These are phyloP conservation scores for Carterocephalus palaemon DNA, from an alignment of 2,888 invertebrate genomes.

Conservation along the genomic window DNA sequence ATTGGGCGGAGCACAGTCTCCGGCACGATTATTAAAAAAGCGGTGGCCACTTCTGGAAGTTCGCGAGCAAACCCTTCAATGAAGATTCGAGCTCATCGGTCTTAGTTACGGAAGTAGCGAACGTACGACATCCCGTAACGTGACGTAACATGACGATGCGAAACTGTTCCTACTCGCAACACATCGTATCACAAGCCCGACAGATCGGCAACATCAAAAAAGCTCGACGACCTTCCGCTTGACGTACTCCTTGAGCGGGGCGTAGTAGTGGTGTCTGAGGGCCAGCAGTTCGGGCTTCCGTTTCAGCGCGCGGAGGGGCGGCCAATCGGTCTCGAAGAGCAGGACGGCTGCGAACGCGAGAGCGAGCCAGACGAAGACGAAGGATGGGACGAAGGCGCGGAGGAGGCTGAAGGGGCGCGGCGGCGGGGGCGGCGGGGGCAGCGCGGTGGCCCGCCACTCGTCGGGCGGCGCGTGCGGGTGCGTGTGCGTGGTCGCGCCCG, in stretches of 20 bases:
- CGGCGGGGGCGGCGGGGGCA: constrained; percentile 43
- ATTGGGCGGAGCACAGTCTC: background rate
- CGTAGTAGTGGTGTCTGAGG: constrained; percentile 88
- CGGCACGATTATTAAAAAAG: no score
- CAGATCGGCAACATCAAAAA: constrained; percentile 72
- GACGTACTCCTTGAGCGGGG: constrained; percentile 88
- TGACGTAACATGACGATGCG: no score
- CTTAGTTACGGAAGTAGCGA: no score
- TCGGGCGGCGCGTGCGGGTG: constrained; percentile 40
- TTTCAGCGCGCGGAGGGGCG: constrained; percentile 82
- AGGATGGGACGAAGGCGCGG: constrained; percentile 87
- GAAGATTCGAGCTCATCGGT: no score
- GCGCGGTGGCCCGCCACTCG: constrained; percentile 41
- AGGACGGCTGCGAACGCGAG: constrained; percentile 84
- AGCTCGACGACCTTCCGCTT: constrained; percentile 80
- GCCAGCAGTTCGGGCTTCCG: constrained; percentile 88
- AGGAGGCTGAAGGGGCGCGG: constrained; percentile 79
- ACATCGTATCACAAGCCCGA: no score
- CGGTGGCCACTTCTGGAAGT: no score
- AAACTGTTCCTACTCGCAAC: no score
- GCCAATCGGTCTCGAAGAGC: constrained; percentile 88
- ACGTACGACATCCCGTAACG: no score
- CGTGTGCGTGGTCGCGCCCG: constrained; percentile 78
- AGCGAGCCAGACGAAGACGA: constrained; percentile 84
- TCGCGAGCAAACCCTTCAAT: no score